Evolutionary conservation across 1,140 invertebrate genomes (phyloP).

Genomic region (Pygmarrhopalites habei): DNA sequence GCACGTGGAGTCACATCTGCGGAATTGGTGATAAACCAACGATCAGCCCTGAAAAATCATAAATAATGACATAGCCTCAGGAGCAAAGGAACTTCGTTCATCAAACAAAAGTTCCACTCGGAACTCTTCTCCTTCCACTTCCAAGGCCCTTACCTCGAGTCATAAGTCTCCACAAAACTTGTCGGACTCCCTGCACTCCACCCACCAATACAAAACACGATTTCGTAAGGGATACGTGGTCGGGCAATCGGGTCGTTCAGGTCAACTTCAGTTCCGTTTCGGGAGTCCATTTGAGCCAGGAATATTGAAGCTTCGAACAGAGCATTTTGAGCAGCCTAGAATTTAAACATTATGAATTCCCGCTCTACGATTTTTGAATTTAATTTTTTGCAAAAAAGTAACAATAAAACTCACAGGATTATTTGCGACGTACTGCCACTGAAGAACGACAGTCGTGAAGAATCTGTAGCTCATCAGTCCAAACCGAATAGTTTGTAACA

Average conservation of each 20-base stretch:
- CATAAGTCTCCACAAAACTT: conserved; percentile 70
- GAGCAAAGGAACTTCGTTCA: too few relatives aligned
- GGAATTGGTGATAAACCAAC: conserved; percentile 54
- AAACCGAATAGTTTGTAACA: conserved; percentile 58
- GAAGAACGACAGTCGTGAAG: conserved; percentile 46
- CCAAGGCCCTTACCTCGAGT: conserved; percentile 55
- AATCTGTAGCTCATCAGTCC: conserved; percentile 58
- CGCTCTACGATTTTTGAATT: too few relatives aligned
- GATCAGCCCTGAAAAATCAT: conserved; percentile 45
- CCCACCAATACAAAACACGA: conserved; percentile 58
- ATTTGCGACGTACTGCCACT: conserved; percentile 17
- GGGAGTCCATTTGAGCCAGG: conserved; percentile 53
- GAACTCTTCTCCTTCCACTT: not conserved
- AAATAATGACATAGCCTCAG: too few relatives aligned
- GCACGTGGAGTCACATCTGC: conserved; percentile 58
- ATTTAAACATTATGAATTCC: not conserved
- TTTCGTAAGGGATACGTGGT: conserved; percentile 60
- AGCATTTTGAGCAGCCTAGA: conserved; percentile 27
- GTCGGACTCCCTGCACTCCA: conserved; percentile 73
- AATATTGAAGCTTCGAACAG: conserved; percentile 44
- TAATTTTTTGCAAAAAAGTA: too few relatives aligned
- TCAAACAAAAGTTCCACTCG: not conserved
- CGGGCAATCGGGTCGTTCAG: conserved; percentile 52
- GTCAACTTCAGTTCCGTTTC: conserved; percentile 50
- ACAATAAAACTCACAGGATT: not conserved